These are phyloP conservation scores for Dysmachus trigonus DNA, from an alignment of 2,888 invertebrate species.

Conservation along the genomic window DNA sequence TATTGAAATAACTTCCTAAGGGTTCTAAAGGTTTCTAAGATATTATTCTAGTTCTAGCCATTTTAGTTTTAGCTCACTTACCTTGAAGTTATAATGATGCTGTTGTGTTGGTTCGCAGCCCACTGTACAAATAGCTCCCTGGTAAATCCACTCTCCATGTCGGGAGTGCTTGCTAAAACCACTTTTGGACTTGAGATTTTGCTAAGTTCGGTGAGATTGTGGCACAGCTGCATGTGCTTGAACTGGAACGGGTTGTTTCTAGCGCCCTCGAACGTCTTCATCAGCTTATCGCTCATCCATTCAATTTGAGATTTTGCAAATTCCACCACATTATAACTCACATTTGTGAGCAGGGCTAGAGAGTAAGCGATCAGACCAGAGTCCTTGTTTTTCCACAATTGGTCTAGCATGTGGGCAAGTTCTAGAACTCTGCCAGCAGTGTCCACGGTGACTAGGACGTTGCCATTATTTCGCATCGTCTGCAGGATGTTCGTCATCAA, in stretches of 20 bases:
- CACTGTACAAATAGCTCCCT: conserved; percentile 94
- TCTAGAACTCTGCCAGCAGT: conserved; percentile 97
- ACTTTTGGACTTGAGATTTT: conserved; percentile 92
- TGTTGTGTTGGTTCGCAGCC: conserved; percentile 91
- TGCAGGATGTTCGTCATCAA: conserved; percentile 95
- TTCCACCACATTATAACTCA: conserved; percentile 97
- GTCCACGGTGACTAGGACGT: conserved; percentile 94
- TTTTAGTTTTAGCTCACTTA: conserved; percentile 51
- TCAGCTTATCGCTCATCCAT: conserved; percentile 99
- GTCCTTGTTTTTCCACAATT: conserved; percentile 93
- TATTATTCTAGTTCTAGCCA: no score
- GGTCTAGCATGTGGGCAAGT: conserved; percentile 94
- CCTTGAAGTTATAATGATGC: conserved; percentile 91
- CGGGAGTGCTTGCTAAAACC: conserved; percentile 93
- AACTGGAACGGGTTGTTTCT: conserved; percentile 96
- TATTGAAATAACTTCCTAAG: no score
- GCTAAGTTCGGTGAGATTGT: conserved; percentile 85
- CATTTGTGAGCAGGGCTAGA: conserved; percentile 91
- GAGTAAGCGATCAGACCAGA: conserved; percentile 96
- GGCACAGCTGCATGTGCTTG: conserved; percentile 92
- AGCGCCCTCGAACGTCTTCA: conserved; percentile 89
- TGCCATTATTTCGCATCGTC: conserved; percentile 93
- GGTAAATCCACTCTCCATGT: conserved; percentile 94
- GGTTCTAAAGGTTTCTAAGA: no score
- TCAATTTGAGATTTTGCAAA: conserved; percentile 99